Evolutionary conservation across 1,140 invertebrate species (phyloP).

Genomic region (Coelopa frigida): DNA sequence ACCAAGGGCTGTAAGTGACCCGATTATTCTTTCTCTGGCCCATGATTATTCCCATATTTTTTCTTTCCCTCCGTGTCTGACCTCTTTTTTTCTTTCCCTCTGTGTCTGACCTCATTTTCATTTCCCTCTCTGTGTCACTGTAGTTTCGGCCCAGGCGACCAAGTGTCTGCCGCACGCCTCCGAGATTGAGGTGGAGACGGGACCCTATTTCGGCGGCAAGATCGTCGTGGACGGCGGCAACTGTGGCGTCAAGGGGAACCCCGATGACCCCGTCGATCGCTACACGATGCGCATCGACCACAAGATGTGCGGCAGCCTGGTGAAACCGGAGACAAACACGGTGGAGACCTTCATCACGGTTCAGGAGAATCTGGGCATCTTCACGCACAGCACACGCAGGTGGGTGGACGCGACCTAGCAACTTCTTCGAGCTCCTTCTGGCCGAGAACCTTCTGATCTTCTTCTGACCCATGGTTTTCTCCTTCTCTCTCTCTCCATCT

Average conservation of each 20-base stretch:
- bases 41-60: constrained; percentile 1
- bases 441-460: neutral
- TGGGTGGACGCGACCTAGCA: constrained; percentile 21
- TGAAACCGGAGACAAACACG: constrained; percentile 58
- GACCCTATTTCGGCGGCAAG: constrained; percentile 65
- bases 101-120: neutral
- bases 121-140: constrained; percentile 8
- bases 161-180: constrained; percentile 67
- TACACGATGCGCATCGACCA: constrained; percentile 69
- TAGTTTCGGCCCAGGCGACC: constrained; percentile 69
- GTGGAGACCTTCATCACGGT: constrained; percentile 72
- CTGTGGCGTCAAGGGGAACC: constrained; percentile 56
- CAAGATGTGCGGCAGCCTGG: constrained; percentile 64
- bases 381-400: constrained; percentile 70
- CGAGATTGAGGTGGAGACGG: constrained; percentile 72
- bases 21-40: neutral
- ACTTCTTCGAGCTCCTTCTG: neutral
- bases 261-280: constrained; percentile 56
- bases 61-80: neutral
- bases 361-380: constrained; percentile 70
- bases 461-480: neutral
- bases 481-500: neutral
- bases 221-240: constrained; percentile 58
- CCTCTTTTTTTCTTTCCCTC: constrained; percentile 4
- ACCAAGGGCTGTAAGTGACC: constrained; percentile 70